phyloP scores from a whole-genome alignment of 1,140 invertebrate genomes.

The Leptinotarsa lineolata region DNA sequence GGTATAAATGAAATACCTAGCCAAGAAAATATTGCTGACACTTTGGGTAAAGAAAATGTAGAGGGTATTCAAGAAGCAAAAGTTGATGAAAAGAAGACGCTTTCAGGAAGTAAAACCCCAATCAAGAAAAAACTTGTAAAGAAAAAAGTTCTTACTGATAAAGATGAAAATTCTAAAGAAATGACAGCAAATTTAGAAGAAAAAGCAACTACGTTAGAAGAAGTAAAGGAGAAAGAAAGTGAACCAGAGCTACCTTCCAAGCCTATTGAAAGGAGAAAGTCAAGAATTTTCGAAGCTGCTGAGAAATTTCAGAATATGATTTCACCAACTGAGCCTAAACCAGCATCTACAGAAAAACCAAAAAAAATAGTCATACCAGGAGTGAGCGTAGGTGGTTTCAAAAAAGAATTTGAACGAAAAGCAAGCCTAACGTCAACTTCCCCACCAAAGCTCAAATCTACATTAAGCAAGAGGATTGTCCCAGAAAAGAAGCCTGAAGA shows the following conservation, averaged over 20 bases:
- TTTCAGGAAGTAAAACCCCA: constrained; percentile 41
- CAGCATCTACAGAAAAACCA: constrained; percentile 64
- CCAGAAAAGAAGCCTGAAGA: constrained; percentile 51
- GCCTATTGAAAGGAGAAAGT: constrained; percentile 63
- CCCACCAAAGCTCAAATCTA: constrained; percentile 53
- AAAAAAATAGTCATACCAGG: constrained; percentile 80
- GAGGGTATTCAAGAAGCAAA: constrained; percentile 40
- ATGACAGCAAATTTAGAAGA: constrained; percentile 49
- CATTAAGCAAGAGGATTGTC: constrained; percentile 44
- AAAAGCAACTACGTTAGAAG: constrained; percentile 47
- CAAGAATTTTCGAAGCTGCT: constrained; percentile 72
- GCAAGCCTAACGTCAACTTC: constrained; percentile 65
- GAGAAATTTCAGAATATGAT: constrained; percentile 71
- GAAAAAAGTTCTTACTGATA: constrained; percentile 53
- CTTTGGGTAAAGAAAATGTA: constrained; percentile 54
- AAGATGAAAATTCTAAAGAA: constrained; percentile 49
- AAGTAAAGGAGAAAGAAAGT: constrained; percentile 53
- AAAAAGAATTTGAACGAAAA: constrained; percentile 80
- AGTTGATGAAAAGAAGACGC: constrained; percentile 41
- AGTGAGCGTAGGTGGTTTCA: constrained; percentile 81
- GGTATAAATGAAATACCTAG: constrained; percentile 52
- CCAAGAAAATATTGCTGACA: constrained; percentile 51
- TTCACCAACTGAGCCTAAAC: constrained; percentile 49
- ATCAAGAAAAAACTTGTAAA: constrained; percentile 47
- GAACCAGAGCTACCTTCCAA: constrained; percentile 49